phyloP scores from a whole-genome alignment of 2,113 vertebrate genomes.

The Phoxinus phoxinus region DNA sequence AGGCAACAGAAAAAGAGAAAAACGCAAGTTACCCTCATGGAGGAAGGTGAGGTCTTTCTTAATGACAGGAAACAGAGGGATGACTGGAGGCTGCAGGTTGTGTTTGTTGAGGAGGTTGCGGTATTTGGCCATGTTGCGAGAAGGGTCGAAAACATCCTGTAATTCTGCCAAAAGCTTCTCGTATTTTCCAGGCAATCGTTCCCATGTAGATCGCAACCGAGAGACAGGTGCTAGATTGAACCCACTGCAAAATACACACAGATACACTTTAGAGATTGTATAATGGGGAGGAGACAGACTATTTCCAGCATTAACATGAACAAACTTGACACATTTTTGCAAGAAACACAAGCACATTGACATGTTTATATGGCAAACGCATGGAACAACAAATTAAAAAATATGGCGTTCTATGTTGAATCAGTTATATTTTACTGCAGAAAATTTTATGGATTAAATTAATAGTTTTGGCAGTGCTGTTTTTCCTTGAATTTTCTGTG shows the following conservation, averaged over 20 bases:
- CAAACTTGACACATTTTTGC: not conserved
- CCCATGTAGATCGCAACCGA: slow-evolving; percentile 95
- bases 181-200: slow-evolving; percentile 97
- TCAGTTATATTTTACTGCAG: too few species aligned
- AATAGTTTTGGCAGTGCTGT: too few species aligned
- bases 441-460: too few species aligned
- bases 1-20: not conserved
- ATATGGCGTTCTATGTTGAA: not conserved
- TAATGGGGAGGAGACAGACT: not conserved
- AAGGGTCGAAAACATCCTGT: slow-evolving; percentile 97
- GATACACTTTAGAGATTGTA: not conserved
- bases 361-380: not conserved
- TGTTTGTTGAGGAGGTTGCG: slow-evolving; percentile 97
- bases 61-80: slow-evolving; percentile 96
- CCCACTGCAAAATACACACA: slow-evolving; percentile 76
- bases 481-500: too few species aligned
- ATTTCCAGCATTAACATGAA: not conserved
- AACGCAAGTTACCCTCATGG: slow-evolving; percentile 86
- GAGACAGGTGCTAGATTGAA: slow-evolving; percentile 94
- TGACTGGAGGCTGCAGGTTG: slow-evolving; percentile 96
- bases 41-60: slow-evolving; percentile 99
- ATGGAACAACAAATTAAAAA: not conserved
- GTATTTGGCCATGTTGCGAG: slow-evolving; percentile 99
- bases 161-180: slow-evolving; percentile 96
- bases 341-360: not conserved